Evolutionary conservation across 2,797 vertebrate genomes (phyloP).

Genomic region (Picus viridis): DNA sequence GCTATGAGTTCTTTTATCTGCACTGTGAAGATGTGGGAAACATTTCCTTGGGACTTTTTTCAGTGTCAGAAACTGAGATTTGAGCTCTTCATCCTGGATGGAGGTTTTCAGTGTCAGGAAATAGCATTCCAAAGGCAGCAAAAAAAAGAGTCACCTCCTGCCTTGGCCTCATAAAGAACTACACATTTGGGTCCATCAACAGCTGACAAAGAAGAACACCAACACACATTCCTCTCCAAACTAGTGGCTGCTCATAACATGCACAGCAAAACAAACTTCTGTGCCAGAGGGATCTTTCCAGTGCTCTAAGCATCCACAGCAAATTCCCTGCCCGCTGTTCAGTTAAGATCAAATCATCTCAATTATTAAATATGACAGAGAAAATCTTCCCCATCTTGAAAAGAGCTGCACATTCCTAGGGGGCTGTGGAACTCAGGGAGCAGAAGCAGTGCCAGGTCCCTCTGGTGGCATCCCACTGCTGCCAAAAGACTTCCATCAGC

Average conservation of each 20-base stretch:
- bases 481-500: constrained; percentile 9
- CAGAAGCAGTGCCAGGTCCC: constrained; percentile 24
- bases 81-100: background rate
- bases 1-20: background rate
- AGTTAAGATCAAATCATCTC: constrained; percentile 45
- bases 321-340: constrained; percentile 21
- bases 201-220: background rate
- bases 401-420: background rate
- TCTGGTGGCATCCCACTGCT: constrained; percentile 27
- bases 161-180: background rate
- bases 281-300: constrained; percentile 39
- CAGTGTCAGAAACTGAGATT: background rate
- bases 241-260: background rate
- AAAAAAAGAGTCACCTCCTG: background rate
- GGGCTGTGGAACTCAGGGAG: constrained; percentile 6
- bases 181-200: background rate
- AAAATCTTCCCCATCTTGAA: constrained; percentile 24
- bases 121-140: background rate
- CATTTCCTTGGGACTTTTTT: background rate
- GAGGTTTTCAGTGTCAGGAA: background rate
- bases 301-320: background rate
- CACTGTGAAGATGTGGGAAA: background rate
- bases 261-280: constrained; percentile 6
- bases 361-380: constrained; percentile 55
- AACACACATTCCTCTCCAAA: background rate